Conservation (phyloP, 1,140 invertebrate genomes). For the Sarcophaga bullata region DNA sequence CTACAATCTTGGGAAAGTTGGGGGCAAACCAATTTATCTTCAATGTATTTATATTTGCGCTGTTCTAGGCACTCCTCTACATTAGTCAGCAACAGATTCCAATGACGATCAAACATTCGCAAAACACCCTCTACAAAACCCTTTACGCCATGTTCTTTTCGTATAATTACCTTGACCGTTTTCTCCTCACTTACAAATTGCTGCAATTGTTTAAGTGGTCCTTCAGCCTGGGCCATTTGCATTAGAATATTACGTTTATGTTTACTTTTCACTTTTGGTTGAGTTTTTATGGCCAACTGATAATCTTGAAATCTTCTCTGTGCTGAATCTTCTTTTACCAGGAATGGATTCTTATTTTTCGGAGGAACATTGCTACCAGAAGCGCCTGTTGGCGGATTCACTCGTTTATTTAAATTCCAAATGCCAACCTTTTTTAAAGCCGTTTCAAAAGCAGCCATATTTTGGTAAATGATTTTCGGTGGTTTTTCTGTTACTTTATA, state of each 20-base stretch:
- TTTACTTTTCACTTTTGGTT: constrained; percentile 52
- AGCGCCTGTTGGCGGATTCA: background rate
- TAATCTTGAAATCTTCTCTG: constrained; percentile 52
- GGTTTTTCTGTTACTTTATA: constrained; percentile 65
- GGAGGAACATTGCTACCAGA: background rate
- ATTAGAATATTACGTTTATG: constrained; percentile 70
- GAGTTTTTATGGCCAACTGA: constrained; percentile 56
- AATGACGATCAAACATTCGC: constrained; percentile 93
- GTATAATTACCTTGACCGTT: constrained; percentile 76
- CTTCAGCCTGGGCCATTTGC: constrained; percentile 71
- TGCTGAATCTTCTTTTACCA: constrained; percentile 27
- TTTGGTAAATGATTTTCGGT: constrained; percentile 60
- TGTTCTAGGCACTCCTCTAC: constrained; percentile 87
- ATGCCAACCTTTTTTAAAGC: constrained; percentile 54
- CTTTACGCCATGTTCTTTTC: constrained; percentile 74
- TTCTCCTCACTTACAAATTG: constrained; percentile 71
- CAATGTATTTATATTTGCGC: constrained; percentile 64
- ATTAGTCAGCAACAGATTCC: constrained; percentile 89
- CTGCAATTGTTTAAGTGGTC: constrained; percentile 73
- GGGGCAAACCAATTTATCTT: constrained; percentile 51
- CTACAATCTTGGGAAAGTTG: constrained; percentile 46
- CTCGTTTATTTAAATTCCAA: constrained; percentile 53
- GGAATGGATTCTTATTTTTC: constrained; percentile 28
- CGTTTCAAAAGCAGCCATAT: constrained; percentile 60
- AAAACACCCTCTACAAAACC: constrained; percentile 84